Evolutionary conservation across 2,888 invertebrate genomes (phyloP).

Genomic region (Empis livida): DNA sequence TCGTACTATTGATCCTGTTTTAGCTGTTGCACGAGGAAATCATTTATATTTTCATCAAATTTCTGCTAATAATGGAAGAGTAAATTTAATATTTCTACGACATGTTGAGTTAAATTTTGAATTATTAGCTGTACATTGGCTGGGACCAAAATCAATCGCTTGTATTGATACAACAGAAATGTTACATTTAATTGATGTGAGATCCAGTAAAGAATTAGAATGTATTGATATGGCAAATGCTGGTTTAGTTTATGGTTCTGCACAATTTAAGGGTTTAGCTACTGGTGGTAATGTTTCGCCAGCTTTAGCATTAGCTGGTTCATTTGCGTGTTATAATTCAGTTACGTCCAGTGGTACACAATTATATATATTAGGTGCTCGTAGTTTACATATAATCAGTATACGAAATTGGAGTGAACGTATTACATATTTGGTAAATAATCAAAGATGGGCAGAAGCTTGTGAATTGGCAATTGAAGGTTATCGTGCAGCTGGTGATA

Average conservation of each 20-base stretch:
- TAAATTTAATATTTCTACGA: conserved; percentile 52
- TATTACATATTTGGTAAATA: conserved; percentile 46
- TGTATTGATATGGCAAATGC: conserved; percentile 67
- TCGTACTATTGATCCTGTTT: conserved; percentile 65
- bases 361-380: conserved; percentile 55
- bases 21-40: conserved; percentile 78
- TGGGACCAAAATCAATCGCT: conserved; percentile 70
- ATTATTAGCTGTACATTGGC: conserved; percentile 64
- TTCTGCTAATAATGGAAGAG: conserved; percentile 37
- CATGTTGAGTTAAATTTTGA: conserved; percentile 59
- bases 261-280: conserved; percentile 76
- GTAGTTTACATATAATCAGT: conserved; percentile 44
- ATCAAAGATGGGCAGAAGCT: conserved; percentile 44
- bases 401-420: conserved; percentile 55
- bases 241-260: conserved; percentile 73
- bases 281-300: conserved; percentile 86
- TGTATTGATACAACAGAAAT: conserved; percentile 74
- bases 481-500: conserved; percentile 29
- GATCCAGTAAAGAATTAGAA: conserved; percentile 75
- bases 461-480: conserved; percentile 42
- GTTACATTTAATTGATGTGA: conserved; percentile 77
- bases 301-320: conserved; percentile 45
- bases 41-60: conserved; percentile 73
- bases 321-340: conserved; percentile 58
- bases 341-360: conserved; percentile 52